phyloP scores from a whole-genome alignment of 1,140 invertebrate genomes.

The Drosophila pachea region DNA sequence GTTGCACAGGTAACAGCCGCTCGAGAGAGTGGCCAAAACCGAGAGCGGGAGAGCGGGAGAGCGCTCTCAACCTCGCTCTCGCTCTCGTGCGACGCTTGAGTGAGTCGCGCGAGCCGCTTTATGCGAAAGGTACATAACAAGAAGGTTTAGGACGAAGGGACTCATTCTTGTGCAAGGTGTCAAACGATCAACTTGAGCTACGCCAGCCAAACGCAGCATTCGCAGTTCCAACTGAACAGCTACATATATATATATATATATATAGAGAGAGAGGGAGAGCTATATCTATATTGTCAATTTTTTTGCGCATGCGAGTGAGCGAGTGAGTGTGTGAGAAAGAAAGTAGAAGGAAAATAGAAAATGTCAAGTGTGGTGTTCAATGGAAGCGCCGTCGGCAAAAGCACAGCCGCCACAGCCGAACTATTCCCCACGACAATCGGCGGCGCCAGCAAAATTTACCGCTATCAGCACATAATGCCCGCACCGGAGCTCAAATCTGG shows the following conservation, averaged over 20 bases:
- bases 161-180: conserved; percentile 76
- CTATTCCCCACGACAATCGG: conserved; percentile 62
- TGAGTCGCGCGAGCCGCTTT: conserved; percentile 8
- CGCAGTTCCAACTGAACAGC: conserved; percentile 1
- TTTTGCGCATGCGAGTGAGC: conserved; percentile 20
- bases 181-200: conserved; percentile 66
- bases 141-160: conserved; percentile 76
- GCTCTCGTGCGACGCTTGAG: not conserved
- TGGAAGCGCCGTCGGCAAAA: conserved; percentile 38
- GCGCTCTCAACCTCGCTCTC: too few species aligned
- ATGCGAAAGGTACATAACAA: conserved; percentile 69
- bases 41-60: conserved; percentile 2
- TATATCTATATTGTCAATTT: not conserved
- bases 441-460: conserved; percentile 59
- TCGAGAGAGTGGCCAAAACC: not conserved
- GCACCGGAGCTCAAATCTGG: conserved; percentile 40
- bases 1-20: conserved; percentile 12
- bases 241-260: conserved; percentile 16
- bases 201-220: conserved; percentile 28
- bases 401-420: conserved; percentile 30
- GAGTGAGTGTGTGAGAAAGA: conserved; percentile 3
- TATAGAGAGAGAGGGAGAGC: too few species aligned
- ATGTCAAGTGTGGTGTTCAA: conserved; percentile 65
- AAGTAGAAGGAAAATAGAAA: not conserved
- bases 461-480: conserved; percentile 71